Percentiles rank a stretch among this genome's conserved stretches.
These are phyloP conservation scores for Columbina picui DNA, from an alignment of 2,113 vertebrate genomes.

Conservation along the genomic window DNA sequence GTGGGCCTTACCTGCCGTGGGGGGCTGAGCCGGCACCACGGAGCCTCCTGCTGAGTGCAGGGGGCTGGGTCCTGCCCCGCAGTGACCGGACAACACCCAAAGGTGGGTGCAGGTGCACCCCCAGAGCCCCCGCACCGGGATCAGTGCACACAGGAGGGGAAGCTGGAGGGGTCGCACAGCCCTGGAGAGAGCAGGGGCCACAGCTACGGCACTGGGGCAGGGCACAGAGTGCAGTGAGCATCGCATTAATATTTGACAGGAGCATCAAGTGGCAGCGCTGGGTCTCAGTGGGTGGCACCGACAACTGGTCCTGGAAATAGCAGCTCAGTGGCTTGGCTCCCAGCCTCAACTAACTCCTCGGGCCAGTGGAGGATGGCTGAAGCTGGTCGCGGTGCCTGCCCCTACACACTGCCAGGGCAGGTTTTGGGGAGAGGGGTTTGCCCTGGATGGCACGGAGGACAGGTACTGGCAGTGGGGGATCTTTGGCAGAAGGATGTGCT, in stretches of 20 bases:
- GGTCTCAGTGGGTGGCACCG: neutral
- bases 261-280: slow-evolving; percentile 8
- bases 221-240: neutral
- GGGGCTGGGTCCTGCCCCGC: neutral
- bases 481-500: neutral
- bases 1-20: neutral
- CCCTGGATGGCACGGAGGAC: neutral
- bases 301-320: neutral
- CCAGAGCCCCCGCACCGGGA: neutral
- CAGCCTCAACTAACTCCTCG: neutral
- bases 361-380: rapidly evolving
- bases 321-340: neutral
- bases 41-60: rapidly evolving
- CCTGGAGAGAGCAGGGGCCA: neutral
- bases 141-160: neutral
- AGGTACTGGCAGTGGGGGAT: neutral
- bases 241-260: slow-evolving; percentile 25
- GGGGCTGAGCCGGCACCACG: neutral
- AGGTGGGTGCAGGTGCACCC: neutral
- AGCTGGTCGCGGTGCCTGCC: neutral
- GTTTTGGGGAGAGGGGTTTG: neutral
- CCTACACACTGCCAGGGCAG: rapidly evolving
- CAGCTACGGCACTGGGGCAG: neutral
- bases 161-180: rapidly evolving
- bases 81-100: neutral